These are phyloP conservation scores for Drosophila nr. perissopoda DNA, from an alignment of 2,888 invertebrate species.

Conservation along the genomic window DNA sequence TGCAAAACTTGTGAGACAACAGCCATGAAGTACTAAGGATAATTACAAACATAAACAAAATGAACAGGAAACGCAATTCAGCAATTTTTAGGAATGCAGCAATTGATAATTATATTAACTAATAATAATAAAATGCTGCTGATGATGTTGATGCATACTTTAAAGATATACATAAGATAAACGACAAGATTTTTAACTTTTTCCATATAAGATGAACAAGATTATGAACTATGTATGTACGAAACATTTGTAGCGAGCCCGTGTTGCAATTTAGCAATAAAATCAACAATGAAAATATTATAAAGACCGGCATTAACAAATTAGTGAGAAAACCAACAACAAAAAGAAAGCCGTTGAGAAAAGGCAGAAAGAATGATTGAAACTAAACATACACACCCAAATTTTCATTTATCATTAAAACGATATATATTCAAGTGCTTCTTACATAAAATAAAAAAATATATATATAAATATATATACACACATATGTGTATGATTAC, in stretches of 20 bases:
- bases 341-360: conserved; percentile 7
- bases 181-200: conserved; percentile 69
- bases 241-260: conserved; percentile 61
- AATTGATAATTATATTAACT: conserved; percentile 29
- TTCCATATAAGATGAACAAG: conserved; percentile 56
- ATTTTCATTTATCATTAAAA: conserved; percentile 82
- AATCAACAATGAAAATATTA: conserved; percentile 38
- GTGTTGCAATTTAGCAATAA: conserved; percentile 63
- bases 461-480: conserved; percentile 51
- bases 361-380: background rate
- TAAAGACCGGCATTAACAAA: conserved; percentile 48
- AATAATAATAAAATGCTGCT: conserved; percentile 23
- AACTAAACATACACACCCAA: conserved; percentile 55
- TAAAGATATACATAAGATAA: conserved; percentile 64
- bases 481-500: conserved; percentile 64
- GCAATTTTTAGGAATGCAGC: conserved; percentile 52
- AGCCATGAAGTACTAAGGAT: conserved; percentile 36
- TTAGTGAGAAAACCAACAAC: conserved; percentile 42
- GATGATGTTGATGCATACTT: conserved; percentile 60
- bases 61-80: conserved; percentile 40
- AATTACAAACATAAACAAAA: conserved; percentile 26
- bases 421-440: conserved; percentile 85
- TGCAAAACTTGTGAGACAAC: conserved; percentile 49
- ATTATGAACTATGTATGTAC: conserved; percentile 45
- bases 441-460: conserved; percentile 82